Evolutionary conservation across 2,888 invertebrate species (phyloP).

Genomic region (Halictus quadricinctus): DNA sequence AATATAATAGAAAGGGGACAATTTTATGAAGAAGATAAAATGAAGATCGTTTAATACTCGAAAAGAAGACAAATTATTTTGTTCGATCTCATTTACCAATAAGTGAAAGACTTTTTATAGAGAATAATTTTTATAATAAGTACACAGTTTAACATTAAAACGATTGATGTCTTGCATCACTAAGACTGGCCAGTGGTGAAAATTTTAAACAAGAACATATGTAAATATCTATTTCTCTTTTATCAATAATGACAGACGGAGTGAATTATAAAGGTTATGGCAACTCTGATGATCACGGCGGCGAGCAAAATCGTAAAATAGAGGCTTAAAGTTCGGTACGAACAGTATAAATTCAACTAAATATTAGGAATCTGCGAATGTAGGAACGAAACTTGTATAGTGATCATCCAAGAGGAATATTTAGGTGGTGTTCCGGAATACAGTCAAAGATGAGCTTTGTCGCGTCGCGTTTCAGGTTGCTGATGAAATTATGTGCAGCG

Average conservation of each 20-base stretch:
- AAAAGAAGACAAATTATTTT: too few species aligned
- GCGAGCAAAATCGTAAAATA: not conserved
- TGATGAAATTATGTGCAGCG: slow-evolving; percentile 73
- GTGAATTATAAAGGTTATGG: too few species aligned
- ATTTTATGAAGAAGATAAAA: not conserved
- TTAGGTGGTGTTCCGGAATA: not conserved
- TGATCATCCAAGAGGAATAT: slow-evolving; percentile 22
- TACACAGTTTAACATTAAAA: not conserved
- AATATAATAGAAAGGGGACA: not conserved
- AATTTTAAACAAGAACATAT: not conserved
- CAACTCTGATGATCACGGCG: not conserved
- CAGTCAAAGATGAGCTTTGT: slow-evolving; percentile 48
- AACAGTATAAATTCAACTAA: not conserved
- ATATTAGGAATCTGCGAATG: slow-evolving; percentile 17
- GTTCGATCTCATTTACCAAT: too few species aligned
- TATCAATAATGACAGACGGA: too few species aligned
- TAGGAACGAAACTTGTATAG: slow-evolving; percentile 7
- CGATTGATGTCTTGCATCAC: not conserved
- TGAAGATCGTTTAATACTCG: not conserved
- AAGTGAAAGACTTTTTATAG: not conserved
- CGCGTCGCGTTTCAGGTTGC: slow-evolving; percentile 54
- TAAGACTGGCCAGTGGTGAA: not conserved
- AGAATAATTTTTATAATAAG: not conserved
- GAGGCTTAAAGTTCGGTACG: not conserved
- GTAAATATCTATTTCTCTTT: not conserved